phyloP scores from a whole-genome alignment of 2,113 vertebrate genomes.

The Kryptolebias marmoratus region DNA sequence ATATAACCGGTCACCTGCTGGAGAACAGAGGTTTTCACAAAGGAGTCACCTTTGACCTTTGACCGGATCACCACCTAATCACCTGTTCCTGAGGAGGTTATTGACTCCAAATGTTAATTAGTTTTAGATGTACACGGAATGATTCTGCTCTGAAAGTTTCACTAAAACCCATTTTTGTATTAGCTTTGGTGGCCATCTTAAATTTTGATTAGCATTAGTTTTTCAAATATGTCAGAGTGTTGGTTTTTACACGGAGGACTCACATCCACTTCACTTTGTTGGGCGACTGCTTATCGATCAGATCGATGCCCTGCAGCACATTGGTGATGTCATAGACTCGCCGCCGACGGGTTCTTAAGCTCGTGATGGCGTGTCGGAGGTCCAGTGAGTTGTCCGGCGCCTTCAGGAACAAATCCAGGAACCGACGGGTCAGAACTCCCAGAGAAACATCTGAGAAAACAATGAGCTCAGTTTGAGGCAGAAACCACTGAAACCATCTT shows the following conservation, averaged over 20 bases:
- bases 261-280: constrained; percentile 91
- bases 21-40: too few relatives aligned
- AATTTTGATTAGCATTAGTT: too few relatives aligned
- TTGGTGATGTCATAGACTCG: constrained; percentile 93
- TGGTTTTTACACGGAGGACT: constrained; percentile 57
- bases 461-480: not conserved
- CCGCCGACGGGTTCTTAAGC: constrained; percentile 83
- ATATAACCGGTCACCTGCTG: too few relatives aligned
- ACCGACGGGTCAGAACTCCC: constrained; percentile 83
- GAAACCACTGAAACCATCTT: not conserved
- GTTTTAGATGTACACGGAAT: too few relatives aligned
- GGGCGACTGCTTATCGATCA: constrained; percentile 86
- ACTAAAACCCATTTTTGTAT: too few relatives aligned
- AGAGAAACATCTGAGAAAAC: constrained; percentile 81
- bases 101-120: too few relatives aligned
- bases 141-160: too few relatives aligned
- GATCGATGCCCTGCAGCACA: constrained; percentile 85
- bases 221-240: too few relatives aligned
- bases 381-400: constrained; percentile 86
- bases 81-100: too few relatives aligned
- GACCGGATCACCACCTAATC: too few relatives aligned
- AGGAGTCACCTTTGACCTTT: too few relatives aligned
- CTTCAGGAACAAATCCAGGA: constrained; percentile 86
- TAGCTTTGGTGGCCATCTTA: too few relatives aligned
- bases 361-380: constrained; percentile 81